Base-by-base conservation (phyloP, 2,797 vertebrate genomes). In the Sternotherus odoratus region DNA sequence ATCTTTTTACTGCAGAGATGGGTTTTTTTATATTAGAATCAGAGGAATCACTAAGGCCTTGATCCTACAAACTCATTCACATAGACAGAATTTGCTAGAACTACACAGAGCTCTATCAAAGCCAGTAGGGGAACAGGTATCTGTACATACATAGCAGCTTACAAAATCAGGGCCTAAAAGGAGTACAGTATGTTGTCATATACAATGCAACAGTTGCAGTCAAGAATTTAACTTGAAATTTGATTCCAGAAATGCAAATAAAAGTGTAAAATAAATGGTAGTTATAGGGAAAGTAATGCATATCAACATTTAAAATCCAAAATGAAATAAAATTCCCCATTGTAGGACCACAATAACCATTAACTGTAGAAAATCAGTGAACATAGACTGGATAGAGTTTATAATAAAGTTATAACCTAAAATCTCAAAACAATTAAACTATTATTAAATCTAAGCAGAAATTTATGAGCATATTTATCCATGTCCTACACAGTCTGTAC, bases 1-100 rank as follows among this genome's bases (percentile, higher is more conserved):
- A 85, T 3, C 19, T 78, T 89, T 89, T 91, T 83, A 36, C 77
- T 79, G 79, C 49, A 11, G 0, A 80, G 87, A 79, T 86, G 53
- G 82, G 91, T 92, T 79, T 77, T 48, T 56, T 84, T 86, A 96
- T 82, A 12, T 87, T 91, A 60, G 95, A 2, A 0, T 91, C 90
- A 8, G 8, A 79, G 54, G 12, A 56, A 48, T 79, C 79, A 74
- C 54, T 92, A 11, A 49, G 33, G 83, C 12, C 36, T 30, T 33
- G 36, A 43, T 96, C 74, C 48, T 26, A 16, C 1, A 66, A 51
- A 23, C 74, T 77, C 75, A 74, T 75, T 82, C 33, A 33, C 82
- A 46, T 9, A 56, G 79, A 6, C 57, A 82, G 90, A 9, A 57
- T 4, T 48, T 24, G 26, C 26, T 3, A 16, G 79, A 54, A 36